These are phyloP conservation scores for Cromileptes altivelis DNA, from an alignment of 2,113 vertebrate genomes.

Conservation along the genomic window DNA sequence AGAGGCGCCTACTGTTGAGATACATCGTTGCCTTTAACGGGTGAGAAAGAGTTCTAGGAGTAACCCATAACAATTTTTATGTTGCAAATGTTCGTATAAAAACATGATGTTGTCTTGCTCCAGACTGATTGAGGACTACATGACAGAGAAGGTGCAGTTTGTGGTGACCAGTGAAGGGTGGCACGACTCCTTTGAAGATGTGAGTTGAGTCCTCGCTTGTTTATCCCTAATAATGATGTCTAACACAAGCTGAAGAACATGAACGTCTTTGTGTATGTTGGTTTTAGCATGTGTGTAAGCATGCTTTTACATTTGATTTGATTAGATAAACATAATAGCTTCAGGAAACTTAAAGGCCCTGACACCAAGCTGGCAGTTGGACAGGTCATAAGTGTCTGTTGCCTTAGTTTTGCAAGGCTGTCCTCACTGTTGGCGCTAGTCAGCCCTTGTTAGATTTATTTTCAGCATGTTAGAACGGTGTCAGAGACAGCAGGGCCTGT, in stretches of 20 bases:
- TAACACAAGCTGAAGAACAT: background rate
- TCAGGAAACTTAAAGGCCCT: no score
- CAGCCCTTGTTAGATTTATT: no score
- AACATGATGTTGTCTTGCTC: background rate
- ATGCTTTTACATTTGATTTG: constrained; percentile 21
- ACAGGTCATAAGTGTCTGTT: no score
- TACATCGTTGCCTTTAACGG: constrained; percentile 93
- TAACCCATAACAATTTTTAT: background rate
- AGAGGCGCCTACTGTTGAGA: constrained; percentile 87
- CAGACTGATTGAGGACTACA: constrained; percentile 91
- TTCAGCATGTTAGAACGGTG: no score
- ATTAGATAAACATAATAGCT: background rate
- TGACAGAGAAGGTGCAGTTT: constrained; percentile 92
- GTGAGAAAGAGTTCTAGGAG: constrained; percentile 72
- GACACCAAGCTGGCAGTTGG: no score
- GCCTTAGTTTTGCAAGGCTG: no score
- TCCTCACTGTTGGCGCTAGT: no score
- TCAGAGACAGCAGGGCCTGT: no score
- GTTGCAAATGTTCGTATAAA: background rate
- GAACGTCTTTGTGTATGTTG: background rate
- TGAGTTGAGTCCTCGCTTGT: constrained; percentile 72
- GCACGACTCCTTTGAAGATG: constrained; percentile 93
- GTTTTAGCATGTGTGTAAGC: no score
- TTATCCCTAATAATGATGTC: background rate
- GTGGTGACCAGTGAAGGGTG: constrained; percentile 93